Evolutionary conservation across 2,888 invertebrate genomes (phyloP).

Genomic region (Rhagium mordax): DNA sequence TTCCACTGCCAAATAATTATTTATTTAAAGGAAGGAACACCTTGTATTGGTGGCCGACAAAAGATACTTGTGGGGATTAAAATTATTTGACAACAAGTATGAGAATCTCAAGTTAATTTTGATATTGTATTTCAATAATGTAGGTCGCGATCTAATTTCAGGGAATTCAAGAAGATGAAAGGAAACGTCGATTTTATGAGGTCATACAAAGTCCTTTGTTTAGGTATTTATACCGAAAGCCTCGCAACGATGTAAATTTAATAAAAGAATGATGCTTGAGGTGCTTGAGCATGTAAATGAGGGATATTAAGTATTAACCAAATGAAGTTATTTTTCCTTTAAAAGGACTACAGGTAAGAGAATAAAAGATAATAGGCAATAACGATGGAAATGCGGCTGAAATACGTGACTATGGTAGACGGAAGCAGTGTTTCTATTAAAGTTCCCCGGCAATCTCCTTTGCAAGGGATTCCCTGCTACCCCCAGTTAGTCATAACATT

Average conservation of each 20-base stretch:
- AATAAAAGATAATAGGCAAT: slow-evolving; percentile 63
- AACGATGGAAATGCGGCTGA: slow-evolving; percentile 62
- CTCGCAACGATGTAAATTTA: slow-evolving; percentile 32
- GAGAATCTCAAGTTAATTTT: too few species aligned
- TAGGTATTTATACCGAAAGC: slow-evolving; percentile 3
- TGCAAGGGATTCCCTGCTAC: neutral
- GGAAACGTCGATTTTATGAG: neutral
- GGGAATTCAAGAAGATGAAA: neutral
- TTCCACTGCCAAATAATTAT: too few species aligned
- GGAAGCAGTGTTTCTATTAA: slow-evolving; percentile 47
- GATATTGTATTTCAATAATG: too few species aligned
- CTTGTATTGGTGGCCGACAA: too few species aligned
- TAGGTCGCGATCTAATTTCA: neutral
- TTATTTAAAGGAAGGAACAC: too few species aligned
- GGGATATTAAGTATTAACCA: slow-evolving; percentile 55
- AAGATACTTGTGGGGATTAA: too few species aligned
- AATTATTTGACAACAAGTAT: too few species aligned
- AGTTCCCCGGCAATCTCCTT: slow-evolving; percentile 17
- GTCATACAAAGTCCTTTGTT: slow-evolving; percentile 5
- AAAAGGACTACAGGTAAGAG: slow-evolving; percentile 58
- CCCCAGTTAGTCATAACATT: neutral
- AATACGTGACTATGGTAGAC: slow-evolving; percentile 55
- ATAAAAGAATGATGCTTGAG: slow-evolving; percentile 46
- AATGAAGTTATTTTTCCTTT: slow-evolving; percentile 58
- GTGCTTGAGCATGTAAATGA: slow-evolving; percentile 54